Base-by-base conservation (phyloP, 2,797 vertebrate species). In the Prunella strophiata region DNA sequence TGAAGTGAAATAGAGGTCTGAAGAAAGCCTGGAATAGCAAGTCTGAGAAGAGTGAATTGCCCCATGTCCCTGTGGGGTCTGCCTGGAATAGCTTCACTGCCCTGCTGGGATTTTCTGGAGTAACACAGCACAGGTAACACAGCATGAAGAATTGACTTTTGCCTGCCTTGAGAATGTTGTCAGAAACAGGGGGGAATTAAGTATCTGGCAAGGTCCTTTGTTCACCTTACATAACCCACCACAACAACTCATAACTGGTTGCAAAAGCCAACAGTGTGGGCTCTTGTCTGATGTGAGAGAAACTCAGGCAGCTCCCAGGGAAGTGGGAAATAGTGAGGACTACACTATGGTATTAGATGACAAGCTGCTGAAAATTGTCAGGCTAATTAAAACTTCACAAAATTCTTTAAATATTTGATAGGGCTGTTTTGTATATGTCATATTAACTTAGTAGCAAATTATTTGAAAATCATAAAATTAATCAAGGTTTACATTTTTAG, bases 341-440 rank as follows among this genome's bases (percentile, higher is more conserved):
- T 36, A 11, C 30, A 8, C 29, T 30, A 12, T n/a, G 48, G 34
- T 51, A 30, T 75, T 88, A 75, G 38, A 43, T 57, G 47, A 75
- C 63, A 87, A 72, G 47, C 11, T 78, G 36, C 26, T 82, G 47
- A 52, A 71, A 75, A 55, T 73, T 43, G n/a, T 59, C 38, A 62
- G 68, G 65, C 20, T 78, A 52, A 81, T 84, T 78, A 78, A 89
- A 84, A 68, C 7, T 32, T 83, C 25, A 62, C 7, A 7, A 73
- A 63, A 19, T 72, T 93, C 26, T 85, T 65, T 32, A 93, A 67
- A 52, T 63, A 30, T 84, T 52, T 72, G 38, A 55, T 75, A 61
- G 42, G 15, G 38, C 27, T 38, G 14, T 42, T 85, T 68, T 88
- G 18, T n/a, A 13, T 63, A 11, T 91, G 23, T 34, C 7, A 23